Conservation (phyloP, 1,140 invertebrate species). For the Littorina saxatilis region DNA sequence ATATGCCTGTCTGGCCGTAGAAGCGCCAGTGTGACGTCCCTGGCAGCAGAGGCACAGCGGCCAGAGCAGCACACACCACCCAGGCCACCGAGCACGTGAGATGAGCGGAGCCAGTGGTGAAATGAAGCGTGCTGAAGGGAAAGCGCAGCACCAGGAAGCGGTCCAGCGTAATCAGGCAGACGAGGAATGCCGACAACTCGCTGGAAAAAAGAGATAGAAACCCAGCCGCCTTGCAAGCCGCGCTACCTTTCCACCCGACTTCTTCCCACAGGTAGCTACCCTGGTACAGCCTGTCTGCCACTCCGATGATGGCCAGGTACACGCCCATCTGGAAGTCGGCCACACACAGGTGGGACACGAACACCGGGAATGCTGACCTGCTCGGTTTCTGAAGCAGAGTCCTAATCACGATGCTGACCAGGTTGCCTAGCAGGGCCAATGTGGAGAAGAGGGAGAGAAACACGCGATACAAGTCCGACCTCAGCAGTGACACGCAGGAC, state of each 20-base stretch:
- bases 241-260: constrained; percentile 55
- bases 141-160: no score
- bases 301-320: no score
- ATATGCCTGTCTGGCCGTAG: constrained; percentile 57
- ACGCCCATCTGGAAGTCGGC: constrained; percentile 68
- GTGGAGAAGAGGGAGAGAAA: constrained; percentile 47
- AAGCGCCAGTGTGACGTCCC: constrained; percentile 38
- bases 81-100: not conserved
- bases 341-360: no score
- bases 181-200: constrained; percentile 55
- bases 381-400: no score
- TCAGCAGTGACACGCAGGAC: constrained; percentile 52
- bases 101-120: constrained; percentile 31
- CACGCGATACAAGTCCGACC: constrained; percentile 36
- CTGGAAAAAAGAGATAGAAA: no score
- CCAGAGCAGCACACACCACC: not conserved
- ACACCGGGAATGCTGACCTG: no score
- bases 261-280: constrained; percentile 52
- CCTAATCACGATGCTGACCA: constrained; percentile 44
- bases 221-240: no score
- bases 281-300: no score
- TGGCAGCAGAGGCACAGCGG: constrained; percentile 26
- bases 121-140: constrained; percentile 52
- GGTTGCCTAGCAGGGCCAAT: constrained; percentile 49
- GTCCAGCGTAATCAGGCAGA: no score